phyloP scores from a whole-genome alignment of 2,797 vertebrate species.

The Oophaga sylvatica region DNA sequence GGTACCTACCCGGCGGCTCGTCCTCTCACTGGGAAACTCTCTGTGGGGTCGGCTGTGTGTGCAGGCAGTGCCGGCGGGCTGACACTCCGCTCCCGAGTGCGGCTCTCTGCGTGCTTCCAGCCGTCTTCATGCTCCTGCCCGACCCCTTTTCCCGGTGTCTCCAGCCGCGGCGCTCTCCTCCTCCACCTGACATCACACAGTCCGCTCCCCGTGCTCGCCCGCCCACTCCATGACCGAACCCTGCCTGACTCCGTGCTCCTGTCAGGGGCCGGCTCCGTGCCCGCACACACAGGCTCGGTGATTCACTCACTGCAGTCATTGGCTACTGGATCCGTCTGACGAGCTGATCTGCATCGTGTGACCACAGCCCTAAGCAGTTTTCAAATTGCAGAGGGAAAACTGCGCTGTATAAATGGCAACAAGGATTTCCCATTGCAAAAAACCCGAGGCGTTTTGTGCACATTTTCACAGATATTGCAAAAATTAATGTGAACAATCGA shows the following conservation, averaged over 20 bases:
- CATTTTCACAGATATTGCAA: too few species aligned
- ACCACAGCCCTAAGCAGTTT: too few species aligned
- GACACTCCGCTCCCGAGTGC: not conserved
- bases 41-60: constrained; percentile 18
- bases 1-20: not conserved
- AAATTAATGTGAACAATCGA: too few species aligned
- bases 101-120: not conserved
- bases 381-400: too few species aligned
- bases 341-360: not conserved
- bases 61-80: not conserved
- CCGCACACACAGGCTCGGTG: not conserved
- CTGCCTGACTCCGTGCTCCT: constrained; percentile 32
- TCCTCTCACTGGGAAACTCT: not conserved
- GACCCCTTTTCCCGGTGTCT: constrained; percentile 41
- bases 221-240: constrained; percentile 41
- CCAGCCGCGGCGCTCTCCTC: constrained; percentile 21
- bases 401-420: too few species aligned
- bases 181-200: constrained; percentile 39
- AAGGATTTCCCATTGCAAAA: too few species aligned
- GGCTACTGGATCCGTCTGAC: too few species aligned
- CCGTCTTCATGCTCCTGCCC: constrained; percentile 51
- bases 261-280: not conserved
- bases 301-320: too few species aligned
- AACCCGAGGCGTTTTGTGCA: too few species aligned
- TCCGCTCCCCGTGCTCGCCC: constrained; percentile 1